Base-by-base conservation (phyloP, 2,888 invertebrate genomes). In the Pammene fasciana region DNA sequence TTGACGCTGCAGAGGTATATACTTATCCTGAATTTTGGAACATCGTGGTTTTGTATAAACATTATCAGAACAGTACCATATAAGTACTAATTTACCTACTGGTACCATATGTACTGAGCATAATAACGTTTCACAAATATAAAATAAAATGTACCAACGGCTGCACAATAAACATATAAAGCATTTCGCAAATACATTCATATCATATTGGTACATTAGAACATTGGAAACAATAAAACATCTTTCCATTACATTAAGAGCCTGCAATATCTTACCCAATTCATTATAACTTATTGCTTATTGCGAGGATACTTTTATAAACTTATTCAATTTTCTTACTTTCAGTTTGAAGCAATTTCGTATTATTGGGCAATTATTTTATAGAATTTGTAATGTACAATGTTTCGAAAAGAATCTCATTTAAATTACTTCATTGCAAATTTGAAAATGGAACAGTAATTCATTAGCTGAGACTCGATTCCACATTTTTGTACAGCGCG, bases 121-220 rank as follows among this genome's bases (percentile, higher is more conserved):
- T 26, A 26, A 4, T 26, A 26, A 26, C 26, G 4, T 26, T 26
- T 26, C 26, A 26, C 26, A 26, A 26, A 26, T 26, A 26, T 26
- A 26, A 4, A 26, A 26, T 26, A 26, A 26, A 26, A 26, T 26
- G 26, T 26, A 26, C 26, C 26, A 26, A 26, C 4, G 26, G 4
- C 26, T 38, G 9, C 9, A 7, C 9, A 41, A 26, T 41, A 48
- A 18, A 48, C 36, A 45, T n/a, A 11, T n/a, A 62, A 52, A 13
- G 16, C 36, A 34, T 56, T 65, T 65, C 65, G n/a, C 10, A 59
- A 66, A 41, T n/a, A n/a, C 43, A 41, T 59, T 59, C 41, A 59
- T 56, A 66, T 16, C 5, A 34, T 62, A 62, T 66, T 66, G 50
- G 48, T 57, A 66, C 50, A 66, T 65, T 50, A 66, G 46, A 65